Base-by-base conservation (phyloP, 2,888 invertebrate species). In the Euplexia lucipara region DNA sequence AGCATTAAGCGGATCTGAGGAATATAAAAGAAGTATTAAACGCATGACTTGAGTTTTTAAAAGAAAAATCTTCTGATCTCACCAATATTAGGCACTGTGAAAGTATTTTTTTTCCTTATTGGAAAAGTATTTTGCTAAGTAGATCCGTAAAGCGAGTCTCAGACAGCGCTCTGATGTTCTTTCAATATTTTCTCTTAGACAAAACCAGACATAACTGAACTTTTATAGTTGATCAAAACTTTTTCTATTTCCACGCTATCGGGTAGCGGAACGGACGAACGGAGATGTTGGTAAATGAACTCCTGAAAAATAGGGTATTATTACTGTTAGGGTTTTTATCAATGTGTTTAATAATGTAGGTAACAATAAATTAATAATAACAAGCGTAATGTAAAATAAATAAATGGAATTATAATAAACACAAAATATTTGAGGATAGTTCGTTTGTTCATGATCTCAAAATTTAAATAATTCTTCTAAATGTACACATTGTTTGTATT, bases 181-280 rank as follows among this genome's bases (percentile, higher is more conserved):
- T 57, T 68, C 69, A 61, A 57, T 72, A 57, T 72, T 57, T 61
- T 72, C 26, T 34, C 42, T 16, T 41, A 37, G 49, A 69, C 57
- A 61, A 69, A 75, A 57, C 39, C 60, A 69, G 52, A 72, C 30
- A 6, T 34, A 52, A 18, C 49, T 44, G 54, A 69, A 69, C 49
- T 52, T 75, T 75, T 53, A n/a, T n/a, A 57, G 52, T 53, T 75
- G 42, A 62, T 75, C 75, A 49, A 75, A 72, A 75, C 61, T 75
- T 72, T 72, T 75, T 69, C 75, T 72, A 58, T 72, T 69, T 69
- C 42, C 52, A 32, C 35, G 16, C 22, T 69, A 45, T 54, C n/a
- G 12, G 14, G 8, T n/a, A 35, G 35, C 45, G 30, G 34, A 44
- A 49, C 45, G 35, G 41, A 42, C 34, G 5, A 10, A 0, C 1